Evolutionary conservation across 1,140 invertebrate species (phyloP).

Genomic region (Caenorhabditis brenneri): DNA sequence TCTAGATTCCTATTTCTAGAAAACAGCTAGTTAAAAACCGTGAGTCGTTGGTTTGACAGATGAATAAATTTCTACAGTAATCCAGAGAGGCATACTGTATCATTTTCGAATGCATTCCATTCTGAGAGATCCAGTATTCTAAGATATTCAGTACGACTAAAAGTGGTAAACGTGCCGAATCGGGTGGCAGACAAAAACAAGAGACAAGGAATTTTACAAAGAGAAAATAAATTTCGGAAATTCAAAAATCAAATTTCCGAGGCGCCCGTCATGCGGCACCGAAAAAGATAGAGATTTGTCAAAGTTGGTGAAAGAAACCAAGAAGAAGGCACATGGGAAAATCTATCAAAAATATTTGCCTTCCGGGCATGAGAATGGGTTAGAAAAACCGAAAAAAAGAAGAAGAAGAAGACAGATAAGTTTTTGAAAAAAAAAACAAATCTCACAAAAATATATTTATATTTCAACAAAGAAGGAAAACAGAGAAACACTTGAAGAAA

Average conservation of each 20-base stretch:
- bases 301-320: not conserved
- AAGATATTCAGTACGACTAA: too few relatives aligned
- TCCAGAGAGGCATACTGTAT: too few relatives aligned
- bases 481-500: not conserved
- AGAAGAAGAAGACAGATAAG: not conserved
- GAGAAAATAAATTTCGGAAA: constrained; percentile 14
- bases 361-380: constrained; percentile 12
- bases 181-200: constrained; percentile 9
- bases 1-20: too few relatives aligned
- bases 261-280: constrained; percentile 3
- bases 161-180: not conserved
- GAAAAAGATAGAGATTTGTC: constrained; percentile 38
- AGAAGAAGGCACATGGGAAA: not conserved
- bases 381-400: not conserved
- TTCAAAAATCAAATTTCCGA: constrained; percentile 42
- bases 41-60: too few relatives aligned
- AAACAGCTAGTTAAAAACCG: too few relatives aligned
- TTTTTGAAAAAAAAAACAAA: not conserved
- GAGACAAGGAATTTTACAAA: not conserved
- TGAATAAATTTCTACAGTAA: too few relatives aligned
- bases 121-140: not conserved
- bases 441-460: not conserved
- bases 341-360: constrained; percentile 19
- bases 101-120: too few relatives aligned
- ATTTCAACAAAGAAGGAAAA: not conserved